These are phyloP conservation scores for Neodiprion fabricii DNA, from an alignment of 1,140 invertebrate genomes.

Conservation along the genomic window DNA sequence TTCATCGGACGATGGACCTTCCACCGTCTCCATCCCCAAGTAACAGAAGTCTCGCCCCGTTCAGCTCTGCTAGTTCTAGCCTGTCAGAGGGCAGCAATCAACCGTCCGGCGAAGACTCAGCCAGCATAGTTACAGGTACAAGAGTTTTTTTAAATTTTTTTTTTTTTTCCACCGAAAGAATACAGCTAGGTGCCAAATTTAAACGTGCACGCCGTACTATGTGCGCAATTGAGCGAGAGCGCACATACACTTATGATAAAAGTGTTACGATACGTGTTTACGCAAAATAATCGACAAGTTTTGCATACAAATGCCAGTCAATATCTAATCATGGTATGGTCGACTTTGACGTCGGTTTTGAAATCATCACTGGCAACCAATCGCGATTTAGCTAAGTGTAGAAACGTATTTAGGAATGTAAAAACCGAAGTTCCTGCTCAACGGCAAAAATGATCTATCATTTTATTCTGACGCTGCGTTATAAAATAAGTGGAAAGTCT, in stretches of 20 bases:
- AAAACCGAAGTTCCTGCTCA: no score
- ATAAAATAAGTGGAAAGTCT: background rate
- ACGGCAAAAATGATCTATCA: background rate
- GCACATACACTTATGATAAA: no score
- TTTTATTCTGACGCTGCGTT: background rate
- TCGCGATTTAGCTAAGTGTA: no score
- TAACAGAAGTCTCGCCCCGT: constrained; percentile 79
- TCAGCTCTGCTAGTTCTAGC: constrained; percentile 88
- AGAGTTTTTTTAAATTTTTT: constrained; percentile 41
- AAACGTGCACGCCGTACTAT: no score
- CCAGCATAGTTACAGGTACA: constrained; percentile 87
- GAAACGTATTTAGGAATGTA: no score
- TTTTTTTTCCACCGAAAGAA: constrained; percentile 23
- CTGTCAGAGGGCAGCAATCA: constrained; percentile 80
- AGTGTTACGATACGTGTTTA: no score
- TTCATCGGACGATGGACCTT: constrained; percentile 62
- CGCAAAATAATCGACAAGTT: no score
- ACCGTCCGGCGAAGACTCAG: constrained; percentile 80
- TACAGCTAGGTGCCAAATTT: background rate
- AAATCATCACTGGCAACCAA: no score
- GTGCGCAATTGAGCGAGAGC: no score
- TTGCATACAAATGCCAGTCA: no score
- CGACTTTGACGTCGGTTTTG: no score
- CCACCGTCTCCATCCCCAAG: constrained; percentile 85
- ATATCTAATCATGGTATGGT: no score